These are phyloP conservation scores for Chascanopsetta lugubris DNA, from an alignment of 2,113 vertebrate species.

Conservation along the genomic window DNA sequence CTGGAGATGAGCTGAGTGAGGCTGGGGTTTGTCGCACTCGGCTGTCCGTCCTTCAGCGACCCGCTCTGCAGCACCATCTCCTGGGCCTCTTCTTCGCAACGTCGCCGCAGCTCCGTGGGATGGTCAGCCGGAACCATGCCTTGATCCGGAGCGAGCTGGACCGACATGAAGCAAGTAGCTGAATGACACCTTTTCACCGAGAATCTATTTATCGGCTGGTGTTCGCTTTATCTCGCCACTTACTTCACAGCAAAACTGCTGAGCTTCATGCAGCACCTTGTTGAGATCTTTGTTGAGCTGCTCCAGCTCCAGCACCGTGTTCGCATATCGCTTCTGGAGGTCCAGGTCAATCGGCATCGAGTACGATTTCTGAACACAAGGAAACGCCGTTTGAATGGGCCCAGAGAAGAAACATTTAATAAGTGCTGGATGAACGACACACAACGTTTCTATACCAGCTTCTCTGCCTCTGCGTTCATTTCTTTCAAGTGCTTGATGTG, in stretches of 20 bases:
- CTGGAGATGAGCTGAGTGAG: slow-evolving; percentile 92
- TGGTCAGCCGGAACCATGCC: slow-evolving; percentile 93
- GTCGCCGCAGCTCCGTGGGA: slow-evolving; percentile 88
- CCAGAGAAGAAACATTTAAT: neutral
- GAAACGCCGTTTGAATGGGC: neutral
- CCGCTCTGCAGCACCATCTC: slow-evolving; percentile 89
- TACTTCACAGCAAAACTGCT: slow-evolving; percentile 96
- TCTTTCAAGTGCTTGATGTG: slow-evolving; percentile 97
- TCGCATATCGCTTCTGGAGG: slow-evolving; percentile 95
- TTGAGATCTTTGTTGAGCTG: slow-evolving; percentile 98
- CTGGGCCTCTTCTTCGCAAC: slow-evolving; percentile 94
- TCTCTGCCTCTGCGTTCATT: slow-evolving; percentile 99
- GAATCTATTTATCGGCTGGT: neutral
- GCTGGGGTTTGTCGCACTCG: slow-evolving; percentile 85
- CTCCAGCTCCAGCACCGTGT: slow-evolving; percentile 94
- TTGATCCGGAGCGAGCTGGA: slow-evolving; percentile 94
- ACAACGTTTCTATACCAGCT: slow-evolving; percentile 82
- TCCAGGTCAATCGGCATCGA: slow-evolving; percentile 92
- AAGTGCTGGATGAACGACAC: neutral
- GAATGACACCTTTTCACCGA: neutral
- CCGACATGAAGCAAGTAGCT: neutral
- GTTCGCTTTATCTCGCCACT: slow-evolving; percentile 3
- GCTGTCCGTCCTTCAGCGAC: slow-evolving; percentile 83
- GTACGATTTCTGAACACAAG: slow-evolving; percentile 90
- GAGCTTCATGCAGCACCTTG: slow-evolving; percentile 96